A percentile compares a stretch with the other conserved stretches of the same genome.
Conservation (phyloP, 2,797 vertebrate species). For the Pelobates cultripes region DNA sequence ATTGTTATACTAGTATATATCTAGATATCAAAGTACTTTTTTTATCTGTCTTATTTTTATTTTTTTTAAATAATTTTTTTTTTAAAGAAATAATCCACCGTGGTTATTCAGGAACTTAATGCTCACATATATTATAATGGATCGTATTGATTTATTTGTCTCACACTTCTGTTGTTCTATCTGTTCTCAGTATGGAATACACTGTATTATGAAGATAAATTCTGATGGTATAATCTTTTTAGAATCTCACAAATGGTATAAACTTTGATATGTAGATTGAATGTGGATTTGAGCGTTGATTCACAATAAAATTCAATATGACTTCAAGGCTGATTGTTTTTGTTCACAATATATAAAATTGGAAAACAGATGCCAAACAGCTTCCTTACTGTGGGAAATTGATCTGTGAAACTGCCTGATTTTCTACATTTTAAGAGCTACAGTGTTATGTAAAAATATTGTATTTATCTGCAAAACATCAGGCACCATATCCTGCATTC, state of each 20-base stretch:
- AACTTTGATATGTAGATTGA: not conserved
- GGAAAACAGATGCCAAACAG: constrained; percentile 19
- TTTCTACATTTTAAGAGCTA: constrained; percentile 17
- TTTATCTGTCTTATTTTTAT: not conserved
- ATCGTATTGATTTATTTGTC: constrained; percentile 8
- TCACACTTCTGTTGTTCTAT: not conserved
- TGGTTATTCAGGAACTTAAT: not conserved
- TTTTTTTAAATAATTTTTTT: not conserved
- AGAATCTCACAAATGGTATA: not conserved
- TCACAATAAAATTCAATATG: not conserved
- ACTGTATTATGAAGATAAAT: not conserved
- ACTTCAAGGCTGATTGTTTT: not conserved
- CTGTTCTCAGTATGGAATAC: not conserved
- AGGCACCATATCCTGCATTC: not conserved
- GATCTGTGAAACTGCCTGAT: constrained; percentile 33
- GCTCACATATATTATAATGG: not conserved
- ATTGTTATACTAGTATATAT: not conserved
- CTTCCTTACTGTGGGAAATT: constrained; percentile 30
- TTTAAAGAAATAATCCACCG: not conserved
- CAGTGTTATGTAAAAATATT: not conserved
- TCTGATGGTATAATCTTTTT: not conserved
- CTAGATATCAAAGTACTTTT: not conserved
- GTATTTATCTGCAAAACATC: not conserved
- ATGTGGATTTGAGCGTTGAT: not conserved
- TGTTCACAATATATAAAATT: not conserved